These are phyloP conservation scores for Cephalopholis sonnerati DNA, from an alignment of 2,113 vertebrate species.

Conservation along the genomic window DNA sequence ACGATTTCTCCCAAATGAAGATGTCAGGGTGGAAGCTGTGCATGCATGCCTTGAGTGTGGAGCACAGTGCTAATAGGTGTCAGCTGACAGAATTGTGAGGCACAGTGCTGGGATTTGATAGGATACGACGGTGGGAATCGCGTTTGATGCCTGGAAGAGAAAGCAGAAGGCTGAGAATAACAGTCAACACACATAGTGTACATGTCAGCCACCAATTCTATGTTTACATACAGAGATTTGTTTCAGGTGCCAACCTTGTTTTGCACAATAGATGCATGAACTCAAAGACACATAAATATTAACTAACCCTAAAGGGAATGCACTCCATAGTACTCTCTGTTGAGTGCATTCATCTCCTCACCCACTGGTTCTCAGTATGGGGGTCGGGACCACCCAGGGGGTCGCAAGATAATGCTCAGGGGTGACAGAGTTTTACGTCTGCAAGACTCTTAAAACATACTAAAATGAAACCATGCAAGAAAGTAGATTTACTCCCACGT, in stretches of 20 bases:
- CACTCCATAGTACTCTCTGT: neutral
- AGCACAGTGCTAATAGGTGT: conserved; percentile 56
- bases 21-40: conserved; percentile 53
- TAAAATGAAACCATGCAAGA: neutral
- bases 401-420: neutral
- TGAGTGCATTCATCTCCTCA: neutral
- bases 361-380: neutral
- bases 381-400: neutral
- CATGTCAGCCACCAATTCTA: neutral
- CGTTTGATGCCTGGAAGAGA: conserved; percentile 69
- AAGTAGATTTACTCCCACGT: neutral
- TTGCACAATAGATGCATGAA: neutral
- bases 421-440: neutral
- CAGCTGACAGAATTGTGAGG: conserved; percentile 58
- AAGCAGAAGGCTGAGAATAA: conserved; percentile 45
- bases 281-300: neutral
- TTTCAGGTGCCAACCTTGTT: neutral
- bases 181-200: neutral
- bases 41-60: conserved; percentile 23
- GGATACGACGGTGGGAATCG: conserved; percentile 45
- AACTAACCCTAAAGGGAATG: neutral
- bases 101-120: conserved; percentile 61
- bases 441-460: too few species aligned
- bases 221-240: neutral
- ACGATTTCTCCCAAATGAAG: conserved; percentile 67